A percentile compares a stretch with the other conserved stretches of the same genome.
phyloP scores from a whole-genome alignment of 2,797 vertebrate species.

The Chelon labrosus region DNA sequence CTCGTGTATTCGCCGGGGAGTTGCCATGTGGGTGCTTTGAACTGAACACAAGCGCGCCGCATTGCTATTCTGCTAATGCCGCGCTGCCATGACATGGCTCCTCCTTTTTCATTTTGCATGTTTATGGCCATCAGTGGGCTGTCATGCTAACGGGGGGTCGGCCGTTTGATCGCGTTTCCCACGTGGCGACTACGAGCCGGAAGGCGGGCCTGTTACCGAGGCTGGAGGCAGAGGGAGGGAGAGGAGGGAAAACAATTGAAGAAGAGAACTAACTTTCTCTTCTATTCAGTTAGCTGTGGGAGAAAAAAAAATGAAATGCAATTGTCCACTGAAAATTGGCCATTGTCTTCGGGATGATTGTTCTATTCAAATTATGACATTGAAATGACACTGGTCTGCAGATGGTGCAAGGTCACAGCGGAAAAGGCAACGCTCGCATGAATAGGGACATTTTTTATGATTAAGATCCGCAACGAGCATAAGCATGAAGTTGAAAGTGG shows the following conservation, averaged over 20 bases:
- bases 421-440: constrained; percentile 40
- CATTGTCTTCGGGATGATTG: constrained; percentile 75
- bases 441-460: constrained; percentile 30
- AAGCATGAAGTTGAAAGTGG: constrained; percentile 58
- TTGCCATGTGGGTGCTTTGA: constrained; percentile 52
- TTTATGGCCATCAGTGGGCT: constrained; percentile 18
- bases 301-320: constrained; percentile 64
- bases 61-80: constrained; percentile 36
- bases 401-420: constrained; percentile 55
- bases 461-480: constrained; percentile 15
- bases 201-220: constrained; percentile 27
- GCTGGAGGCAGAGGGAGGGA: neutral
- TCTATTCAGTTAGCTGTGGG: constrained; percentile 57
- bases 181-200: neutral
- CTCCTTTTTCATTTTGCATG: constrained; percentile 27
- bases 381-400: constrained; percentile 57
- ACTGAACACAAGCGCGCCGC: constrained; percentile 17
- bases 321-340: constrained; percentile 73
- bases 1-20: constrained; percentile 48
- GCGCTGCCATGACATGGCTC: constrained; percentile 13
- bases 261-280: constrained; percentile 35
- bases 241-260: neutral
- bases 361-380: constrained; percentile 73
- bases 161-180: constrained; percentile 36
- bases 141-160: constrained; percentile 21